These are phyloP conservation scores for Anguilla anguilla DNA, from an alignment of 2,797 vertebrate genomes.

Conservation along the genomic window DNA sequence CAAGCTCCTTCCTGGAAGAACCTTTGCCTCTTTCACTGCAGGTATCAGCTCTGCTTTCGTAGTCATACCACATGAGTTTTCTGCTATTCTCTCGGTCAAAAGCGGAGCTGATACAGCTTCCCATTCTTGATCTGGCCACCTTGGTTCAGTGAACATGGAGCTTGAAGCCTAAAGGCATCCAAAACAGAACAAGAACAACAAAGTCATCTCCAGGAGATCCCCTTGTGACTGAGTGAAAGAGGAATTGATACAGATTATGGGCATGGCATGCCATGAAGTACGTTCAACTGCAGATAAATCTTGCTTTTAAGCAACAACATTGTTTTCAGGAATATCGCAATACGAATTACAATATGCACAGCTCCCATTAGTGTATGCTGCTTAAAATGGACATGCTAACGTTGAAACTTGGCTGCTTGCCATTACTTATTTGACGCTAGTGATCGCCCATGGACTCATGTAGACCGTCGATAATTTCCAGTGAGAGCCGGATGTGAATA, in stretches of 20 bases:
- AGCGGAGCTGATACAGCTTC: constrained; percentile 3
- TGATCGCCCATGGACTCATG: not conserved
- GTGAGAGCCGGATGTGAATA: not conserved
- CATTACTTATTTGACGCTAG: not conserved
- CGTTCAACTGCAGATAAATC: not conserved
- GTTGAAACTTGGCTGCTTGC: not conserved
- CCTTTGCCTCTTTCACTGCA: not conserved
- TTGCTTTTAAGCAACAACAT: not conserved
- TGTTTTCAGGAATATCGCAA: not conserved
- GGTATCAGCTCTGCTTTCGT: not conserved
- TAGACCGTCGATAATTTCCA: not conserved
- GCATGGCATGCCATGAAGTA: not conserved
- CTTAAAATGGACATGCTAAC: not conserved
- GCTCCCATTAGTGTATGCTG: not conserved
- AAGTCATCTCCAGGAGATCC: not conserved
- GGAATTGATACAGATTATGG: constrained; percentile 17
- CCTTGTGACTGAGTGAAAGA: constrained; percentile 13
- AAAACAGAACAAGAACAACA: not conserved
- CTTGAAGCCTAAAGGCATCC: not conserved
- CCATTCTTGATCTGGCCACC: constrained; percentile 10
- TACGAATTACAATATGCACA: not conserved
- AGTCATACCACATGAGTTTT: not conserved
- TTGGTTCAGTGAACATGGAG: not conserved
- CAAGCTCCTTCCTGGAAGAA: not conserved
- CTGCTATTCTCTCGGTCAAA: not conserved